These are phyloP conservation scores for Acheta domesticus DNA, from an alignment of 2,888 invertebrate species.

Conservation along the genomic window DNA sequence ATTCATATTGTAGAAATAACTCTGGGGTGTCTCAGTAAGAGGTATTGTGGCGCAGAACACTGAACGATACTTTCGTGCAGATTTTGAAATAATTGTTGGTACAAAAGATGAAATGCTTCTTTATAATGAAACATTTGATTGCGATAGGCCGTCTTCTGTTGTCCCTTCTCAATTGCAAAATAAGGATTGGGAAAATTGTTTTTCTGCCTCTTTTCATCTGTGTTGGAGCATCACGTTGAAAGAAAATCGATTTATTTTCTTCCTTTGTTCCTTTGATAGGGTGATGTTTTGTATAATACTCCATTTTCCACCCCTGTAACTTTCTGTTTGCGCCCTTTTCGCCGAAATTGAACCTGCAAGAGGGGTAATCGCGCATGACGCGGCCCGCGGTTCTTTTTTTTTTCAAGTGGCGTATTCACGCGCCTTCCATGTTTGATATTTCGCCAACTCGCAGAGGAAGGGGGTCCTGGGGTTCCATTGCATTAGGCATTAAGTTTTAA, in stretches of 20 bases:
- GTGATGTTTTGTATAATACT: neutral
- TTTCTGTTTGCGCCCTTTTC: neutral
- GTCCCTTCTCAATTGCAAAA: too few relatives aligned
- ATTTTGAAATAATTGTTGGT: too few relatives aligned
- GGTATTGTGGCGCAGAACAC: too few relatives aligned
- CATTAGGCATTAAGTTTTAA: slow-evolving; percentile 18
- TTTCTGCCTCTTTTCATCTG: neutral
- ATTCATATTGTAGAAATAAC: too few relatives aligned
- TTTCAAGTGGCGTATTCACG: neutral
- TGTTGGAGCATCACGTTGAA: neutral
- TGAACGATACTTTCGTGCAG: too few relatives aligned
- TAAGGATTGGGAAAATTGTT: neutral
- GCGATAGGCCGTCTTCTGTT: too few relatives aligned
- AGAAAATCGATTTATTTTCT: neutral
- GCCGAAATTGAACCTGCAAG: neutral
- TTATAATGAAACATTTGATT: too few relatives aligned
- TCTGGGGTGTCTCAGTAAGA: too few relatives aligned
- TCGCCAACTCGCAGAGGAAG: neutral
- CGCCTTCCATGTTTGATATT: neutral
- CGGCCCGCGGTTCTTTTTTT: neutral
- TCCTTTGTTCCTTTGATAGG: neutral
- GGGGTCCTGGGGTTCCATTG: neutral
- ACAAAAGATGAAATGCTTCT: too few relatives aligned
- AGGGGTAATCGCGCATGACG: neutral
- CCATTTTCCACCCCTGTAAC: neutral